These are phyloP conservation scores for Bombylius discolor DNA, from an alignment of 2,888 invertebrate species.

Conservation along the genomic window DNA sequence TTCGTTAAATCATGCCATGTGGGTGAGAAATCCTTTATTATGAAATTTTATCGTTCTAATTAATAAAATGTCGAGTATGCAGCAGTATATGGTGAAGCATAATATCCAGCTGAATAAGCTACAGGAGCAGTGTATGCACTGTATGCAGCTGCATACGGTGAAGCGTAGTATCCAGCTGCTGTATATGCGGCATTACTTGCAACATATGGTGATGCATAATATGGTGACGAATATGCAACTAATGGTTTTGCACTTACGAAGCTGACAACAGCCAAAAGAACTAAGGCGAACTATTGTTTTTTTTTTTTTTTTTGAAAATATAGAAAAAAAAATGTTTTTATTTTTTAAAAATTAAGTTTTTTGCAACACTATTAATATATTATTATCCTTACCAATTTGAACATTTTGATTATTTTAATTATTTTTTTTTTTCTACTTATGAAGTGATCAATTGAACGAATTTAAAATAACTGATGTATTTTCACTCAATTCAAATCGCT, in stretches of 20 bases:
- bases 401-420: not conserved
- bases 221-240: not conserved
- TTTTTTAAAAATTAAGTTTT: not conserved
- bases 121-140: not conserved
- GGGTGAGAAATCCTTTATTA: too few relatives aligned
- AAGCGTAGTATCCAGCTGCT: not conserved
- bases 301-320: too few relatives aligned
- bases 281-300: not conserved
- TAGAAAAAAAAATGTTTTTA: too few relatives aligned
- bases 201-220: not conserved
- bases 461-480: not conserved
- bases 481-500: not conserved
- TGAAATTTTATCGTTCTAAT: not conserved
- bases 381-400: not conserved
- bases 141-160: not conserved
- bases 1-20: too few relatives aligned
- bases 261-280: not conserved
- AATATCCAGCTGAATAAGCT: not conserved
- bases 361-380: too few relatives aligned
- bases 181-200: not conserved
- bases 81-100: not conserved
- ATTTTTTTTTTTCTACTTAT: not conserved
- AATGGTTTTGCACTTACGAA: not conserved
- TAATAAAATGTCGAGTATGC: not conserved
- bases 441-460: not conserved